Conservation (phyloP, 2,888 invertebrate species). For the Conistra vaccinii region DNA sequence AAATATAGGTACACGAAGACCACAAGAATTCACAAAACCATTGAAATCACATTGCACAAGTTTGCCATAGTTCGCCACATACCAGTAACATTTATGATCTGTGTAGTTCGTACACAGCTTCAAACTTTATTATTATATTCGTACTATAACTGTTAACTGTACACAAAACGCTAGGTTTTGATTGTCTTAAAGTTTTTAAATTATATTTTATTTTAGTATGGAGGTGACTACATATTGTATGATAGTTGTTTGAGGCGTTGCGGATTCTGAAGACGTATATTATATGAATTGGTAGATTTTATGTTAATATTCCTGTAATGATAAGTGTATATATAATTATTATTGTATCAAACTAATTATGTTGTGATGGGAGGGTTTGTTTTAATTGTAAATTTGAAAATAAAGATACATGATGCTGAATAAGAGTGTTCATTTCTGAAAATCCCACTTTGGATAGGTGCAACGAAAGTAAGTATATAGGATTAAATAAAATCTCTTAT, state of each 20-base stretch:
- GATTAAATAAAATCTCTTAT: slow-evolving; percentile 28
- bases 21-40: slow-evolving; percentile 11
- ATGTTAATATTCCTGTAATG: slow-evolving; percentile 83
- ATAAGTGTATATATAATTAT: slow-evolving; percentile 83
- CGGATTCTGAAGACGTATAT: slow-evolving; percentile 52
- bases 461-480: not conserved
- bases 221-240: slow-evolving; percentile 50
- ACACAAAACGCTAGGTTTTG: slow-evolving; percentile 46
- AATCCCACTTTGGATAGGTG: not conserved
- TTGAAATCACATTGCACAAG: slow-evolving; percentile 47
- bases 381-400: slow-evolving; percentile 85
- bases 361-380: slow-evolving; percentile 79
- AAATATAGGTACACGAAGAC: not conserved
- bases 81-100: slow-evolving; percentile 41
- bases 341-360: slow-evolving; percentile 73
- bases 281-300: slow-evolving; percentile 70
- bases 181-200: slow-evolving; percentile 43
- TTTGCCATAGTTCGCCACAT: slow-evolving; percentile 23
- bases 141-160: slow-evolving; percentile 34
- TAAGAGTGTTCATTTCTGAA: slow-evolving; percentile 38
- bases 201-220: slow-evolving; percentile 50
- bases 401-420: slow-evolving; percentile 75
- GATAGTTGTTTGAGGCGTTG: slow-evolving; percentile 52
- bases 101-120: slow-evolving; percentile 51
- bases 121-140: slow-evolving; percentile 27